Evolutionary conservation across 2,113 vertebrate species (phyloP), one percentile per base, ranked within the genome.

Genomic region (Lepus europaeus): DNA sequence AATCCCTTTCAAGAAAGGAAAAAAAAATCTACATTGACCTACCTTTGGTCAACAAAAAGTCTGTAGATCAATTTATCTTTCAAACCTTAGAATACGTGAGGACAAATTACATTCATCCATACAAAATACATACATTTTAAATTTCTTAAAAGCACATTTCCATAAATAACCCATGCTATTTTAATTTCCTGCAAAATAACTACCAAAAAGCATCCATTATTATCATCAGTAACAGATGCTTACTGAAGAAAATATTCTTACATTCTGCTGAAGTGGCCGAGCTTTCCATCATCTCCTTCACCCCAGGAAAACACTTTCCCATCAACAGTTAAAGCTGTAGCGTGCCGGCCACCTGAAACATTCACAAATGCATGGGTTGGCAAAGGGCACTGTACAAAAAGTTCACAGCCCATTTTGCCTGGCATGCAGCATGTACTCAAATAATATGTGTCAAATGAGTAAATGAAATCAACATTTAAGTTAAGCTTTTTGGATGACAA

Each of bases 231-330:
- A 64, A 68, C 3, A 17, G 17, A 29, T 53, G 85, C 59, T 61
- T 22, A 33, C 9, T 22, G 5, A 63, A 63, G 39, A n/a, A 53
- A 83, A n/a, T 6, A 63, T 72, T 39, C 99, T 97, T 98, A 99
- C 99, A 99, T 99, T 98, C 99, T 98, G 97, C 99, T 99, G 97
- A 99, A 99, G 97, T 99, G 99, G 70, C 99, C 99, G 61, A 99
- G 99, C 92, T 99, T 99, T 87, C 99, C 99, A 74, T 99, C 99
- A 33, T 99, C 99, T 93, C 99, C 99, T 98, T 99, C 99, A 13
- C 99, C 99, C 99, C 99, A 99, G 0, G 99, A 99, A 96, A 99
- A 99, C 0, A 99, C 99, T 81, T 99, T 99, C n/a, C 99, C 99
- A 12, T 99, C 99, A 70, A 99, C 99, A 6, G 99, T 99, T 96